These are phyloP conservation scores for Eupeodes corollae DNA, from an alignment of 1,140 invertebrate species.

Conservation along the genomic window DNA sequence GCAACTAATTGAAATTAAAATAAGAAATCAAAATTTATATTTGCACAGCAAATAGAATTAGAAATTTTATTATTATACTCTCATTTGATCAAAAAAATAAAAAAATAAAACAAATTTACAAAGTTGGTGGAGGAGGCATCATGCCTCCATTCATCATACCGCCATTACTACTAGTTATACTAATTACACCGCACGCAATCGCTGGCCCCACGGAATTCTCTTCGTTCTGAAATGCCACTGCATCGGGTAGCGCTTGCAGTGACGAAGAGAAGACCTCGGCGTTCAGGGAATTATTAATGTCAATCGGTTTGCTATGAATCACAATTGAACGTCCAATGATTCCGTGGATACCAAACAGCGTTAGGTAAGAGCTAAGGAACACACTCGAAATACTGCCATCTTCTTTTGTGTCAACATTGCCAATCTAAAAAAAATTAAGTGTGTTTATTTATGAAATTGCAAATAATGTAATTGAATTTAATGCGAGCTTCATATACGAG, in stretches of 20 bases:
- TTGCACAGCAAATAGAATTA: too few species aligned
- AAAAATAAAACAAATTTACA: too few species aligned
- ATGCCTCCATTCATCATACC: too few species aligned
- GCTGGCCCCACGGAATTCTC: slow-evolving; percentile 26
- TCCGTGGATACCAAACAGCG: slow-evolving; percentile 31
- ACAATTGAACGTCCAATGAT: slow-evolving; percentile 34
- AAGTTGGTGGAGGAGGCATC: too few species aligned
- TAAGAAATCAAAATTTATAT: too few species aligned
- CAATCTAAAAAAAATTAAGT: slow-evolving; percentile 15
- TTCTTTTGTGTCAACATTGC: slow-evolving; percentile 31
- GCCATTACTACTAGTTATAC: slow-evolving; percentile 21
- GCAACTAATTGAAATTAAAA: too few species aligned
- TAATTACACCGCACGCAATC: slow-evolving; percentile 32
- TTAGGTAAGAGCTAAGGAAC: slow-evolving; percentile 27
- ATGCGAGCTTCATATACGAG: background rate
- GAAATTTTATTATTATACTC: too few species aligned
- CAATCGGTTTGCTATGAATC: slow-evolving; percentile 33
- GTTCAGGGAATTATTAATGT: slow-evolving; percentile 27
- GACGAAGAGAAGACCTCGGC: slow-evolving; percentile 32
- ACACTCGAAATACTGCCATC: slow-evolving; percentile 26
- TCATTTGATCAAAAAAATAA: too few species aligned
- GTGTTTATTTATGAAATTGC: background rate
- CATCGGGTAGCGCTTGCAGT: slow-evolving; percentile 19
- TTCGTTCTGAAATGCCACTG: slow-evolving; percentile 28
- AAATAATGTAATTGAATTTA: too few species aligned